phyloP scores from a whole-genome alignment of 2,113 vertebrate genomes.

The Centropristis striata region DNA sequence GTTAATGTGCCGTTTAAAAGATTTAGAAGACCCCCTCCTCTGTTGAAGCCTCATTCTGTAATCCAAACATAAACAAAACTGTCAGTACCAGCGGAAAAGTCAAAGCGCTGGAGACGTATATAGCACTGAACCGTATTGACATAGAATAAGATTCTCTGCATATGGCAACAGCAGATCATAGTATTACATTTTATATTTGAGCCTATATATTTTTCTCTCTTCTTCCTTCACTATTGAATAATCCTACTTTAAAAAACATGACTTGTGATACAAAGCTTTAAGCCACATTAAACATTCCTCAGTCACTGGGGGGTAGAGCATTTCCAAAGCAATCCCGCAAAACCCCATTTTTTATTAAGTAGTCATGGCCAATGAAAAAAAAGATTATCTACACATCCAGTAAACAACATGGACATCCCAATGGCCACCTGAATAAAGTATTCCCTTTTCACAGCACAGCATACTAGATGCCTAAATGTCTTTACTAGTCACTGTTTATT shows the following conservation, averaged over 20 bases:
- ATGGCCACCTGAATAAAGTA: neutral
- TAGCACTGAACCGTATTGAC: neutral
- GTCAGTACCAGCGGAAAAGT: slow-evolving; percentile 9
- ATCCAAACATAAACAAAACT: slow-evolving; percentile 28
- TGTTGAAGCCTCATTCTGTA: slow-evolving; percentile 6
- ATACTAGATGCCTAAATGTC: neutral
- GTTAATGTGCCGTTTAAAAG: slow-evolving; percentile 55
- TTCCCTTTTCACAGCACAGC: neutral
- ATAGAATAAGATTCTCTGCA: neutral
- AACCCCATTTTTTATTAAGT: neutral
- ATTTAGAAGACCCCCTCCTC: slow-evolving; percentile 32
- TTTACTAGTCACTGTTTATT: neutral
- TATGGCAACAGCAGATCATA: neutral
- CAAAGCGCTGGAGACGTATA: neutral
- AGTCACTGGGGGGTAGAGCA: neutral
- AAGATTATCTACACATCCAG: neutral
- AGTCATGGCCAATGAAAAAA: neutral
- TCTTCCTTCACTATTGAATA: neutral
- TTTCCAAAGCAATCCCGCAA: neutral
- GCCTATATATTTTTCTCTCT: neutral
- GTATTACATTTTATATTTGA: neutral
- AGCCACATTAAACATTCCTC: neutral
- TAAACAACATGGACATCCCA: neutral
- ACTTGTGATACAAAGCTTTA: neutral
- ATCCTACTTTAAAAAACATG: neutral